These are phyloP conservation scores for Proterorhinus semilunaris DNA, from an alignment of 2,113 vertebrate species.

Conservation along the genomic window DNA sequence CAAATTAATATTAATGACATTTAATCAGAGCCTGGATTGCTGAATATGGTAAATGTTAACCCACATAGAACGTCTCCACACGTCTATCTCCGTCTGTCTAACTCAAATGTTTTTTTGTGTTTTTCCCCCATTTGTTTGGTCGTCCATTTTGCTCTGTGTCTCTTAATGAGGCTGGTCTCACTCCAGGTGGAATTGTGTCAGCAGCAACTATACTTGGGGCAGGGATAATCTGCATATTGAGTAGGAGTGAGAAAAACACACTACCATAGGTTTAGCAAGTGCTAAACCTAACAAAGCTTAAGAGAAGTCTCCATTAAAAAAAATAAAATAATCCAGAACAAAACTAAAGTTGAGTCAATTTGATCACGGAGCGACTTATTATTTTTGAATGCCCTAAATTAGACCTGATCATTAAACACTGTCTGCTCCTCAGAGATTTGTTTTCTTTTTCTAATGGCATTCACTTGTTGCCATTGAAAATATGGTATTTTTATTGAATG, in stretches of 20 bases:
- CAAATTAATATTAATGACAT: slow-evolving; percentile 59
- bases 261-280: neutral
- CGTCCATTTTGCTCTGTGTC: slow-evolving; percentile 11
- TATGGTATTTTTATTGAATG: too few relatives aligned
- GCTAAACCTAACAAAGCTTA: neutral
- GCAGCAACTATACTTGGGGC: slow-evolving; percentile 16
- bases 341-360: too few relatives aligned
- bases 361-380: too few relatives aligned
- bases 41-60: slow-evolving; percentile 27
- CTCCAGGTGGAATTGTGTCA: slow-evolving; percentile 28
- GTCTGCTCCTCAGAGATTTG: too few relatives aligned
- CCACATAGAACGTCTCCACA: neutral
- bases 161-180: slow-evolving; percentile 29
- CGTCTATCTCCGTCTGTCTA: neutral
- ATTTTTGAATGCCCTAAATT: too few relatives aligned
- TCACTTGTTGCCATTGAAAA: too few relatives aligned
- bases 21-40: slow-evolving; percentile 24
- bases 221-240: neutral
- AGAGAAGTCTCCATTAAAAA: neutral
- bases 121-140: slow-evolving; percentile 28
- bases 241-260: slow-evolving; percentile 4
- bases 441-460: neutral
- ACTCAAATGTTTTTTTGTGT: slow-evolving; percentile 8
- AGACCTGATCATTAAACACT: too few relatives aligned
- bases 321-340: too few relatives aligned